Base-by-base conservation (phyloP, 2,888 invertebrate species). In the Synanthedon myopaeformis region DNA sequence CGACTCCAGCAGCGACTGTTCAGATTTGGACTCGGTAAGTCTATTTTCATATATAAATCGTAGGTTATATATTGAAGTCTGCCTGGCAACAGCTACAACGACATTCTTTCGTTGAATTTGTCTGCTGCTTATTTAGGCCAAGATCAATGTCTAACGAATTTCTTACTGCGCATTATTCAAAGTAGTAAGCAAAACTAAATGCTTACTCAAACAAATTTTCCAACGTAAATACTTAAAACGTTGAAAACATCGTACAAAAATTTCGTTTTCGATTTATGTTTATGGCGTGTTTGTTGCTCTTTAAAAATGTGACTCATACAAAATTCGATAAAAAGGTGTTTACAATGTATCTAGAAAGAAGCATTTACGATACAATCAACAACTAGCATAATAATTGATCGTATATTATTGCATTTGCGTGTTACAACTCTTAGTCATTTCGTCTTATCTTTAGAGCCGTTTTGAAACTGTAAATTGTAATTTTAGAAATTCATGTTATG, bases 21-120 rank as follows among this genome's bases (percentile, higher is more conserved):
- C 94, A 53, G 95, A 96, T 85, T 88, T 94, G 70, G 95, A 95
- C 79, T 93, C 94, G 67, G 95, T 95, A 89, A 92, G 93, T 89
- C 58, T 62, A 56, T 63, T 65, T 63, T 62, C 53, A 59, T 10
- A 35, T 35, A 35, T 35, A 69, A 66, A 66, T 64, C 72, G 66
- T 69, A 77, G 70, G 74, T 76, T 77, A 75, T 68, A 70, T 6
- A 10, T 35, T 41, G 14, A 19, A 14, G 59, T 65, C 63, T 65
- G 54, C 56, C 63, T 60, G 61, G 56, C 58, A 59, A 59, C 58
- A 70, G 70, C 66, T 72, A 71, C 69, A 65, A 68, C 71, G 69
- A 72, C 79, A 82, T 81, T 82, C 79, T 72, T 74, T 70, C 60
- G 61, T 69, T 5, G 13, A 72, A 76, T 74, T 74, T 70, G 68